phyloP scores from a whole-genome alignment of 1,140 invertebrate genomes.

The Tetranychus cinnabarinus region DNA sequence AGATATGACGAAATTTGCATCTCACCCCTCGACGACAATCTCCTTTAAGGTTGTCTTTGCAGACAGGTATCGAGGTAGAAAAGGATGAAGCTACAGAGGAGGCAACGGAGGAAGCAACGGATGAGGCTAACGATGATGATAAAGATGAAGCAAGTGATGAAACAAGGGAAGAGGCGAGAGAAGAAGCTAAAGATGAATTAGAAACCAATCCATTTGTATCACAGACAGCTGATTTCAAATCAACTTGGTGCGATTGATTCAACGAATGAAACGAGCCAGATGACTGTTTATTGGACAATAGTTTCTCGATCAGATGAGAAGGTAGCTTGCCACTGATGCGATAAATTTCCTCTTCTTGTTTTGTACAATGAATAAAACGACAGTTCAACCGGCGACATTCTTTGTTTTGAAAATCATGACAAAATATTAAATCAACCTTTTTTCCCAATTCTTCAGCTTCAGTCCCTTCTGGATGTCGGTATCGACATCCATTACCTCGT shows the following conservation, averaged over 20 bases:
- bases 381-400: slow-evolving; percentile 36
- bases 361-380: slow-evolving; percentile 49
- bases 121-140: too few species aligned
- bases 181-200: neutral
- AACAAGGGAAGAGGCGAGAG: too few species aligned
- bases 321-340: slow-evolving; percentile 38
- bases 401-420: slow-evolving; percentile 59
- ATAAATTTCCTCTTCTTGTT: slow-evolving; percentile 50
- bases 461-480: slow-evolving; percentile 33
- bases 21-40: slow-evolving; percentile 33
- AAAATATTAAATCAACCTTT: slow-evolving; percentile 33
- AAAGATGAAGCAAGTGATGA: too few species aligned
- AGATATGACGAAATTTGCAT: slow-evolving; percentile 31
- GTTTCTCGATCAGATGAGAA: slow-evolving; percentile 24
- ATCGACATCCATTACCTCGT: slow-evolving; percentile 50
- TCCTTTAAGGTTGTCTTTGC: slow-evolving; percentile 50
- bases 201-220: neutral
- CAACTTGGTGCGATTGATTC: too few species aligned
- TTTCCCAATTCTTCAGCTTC: slow-evolving; percentile 17
- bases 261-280: neutral
- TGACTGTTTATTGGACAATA: slow-evolving; percentile 2
- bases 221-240: neutral
- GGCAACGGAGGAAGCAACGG: too few species aligned
- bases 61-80: slow-evolving; percentile 30
- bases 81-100: too few species aligned